Evolutionary conservation across 1,140 invertebrate species (phyloP).

Genomic region (Drosophila athabasca): DNA sequence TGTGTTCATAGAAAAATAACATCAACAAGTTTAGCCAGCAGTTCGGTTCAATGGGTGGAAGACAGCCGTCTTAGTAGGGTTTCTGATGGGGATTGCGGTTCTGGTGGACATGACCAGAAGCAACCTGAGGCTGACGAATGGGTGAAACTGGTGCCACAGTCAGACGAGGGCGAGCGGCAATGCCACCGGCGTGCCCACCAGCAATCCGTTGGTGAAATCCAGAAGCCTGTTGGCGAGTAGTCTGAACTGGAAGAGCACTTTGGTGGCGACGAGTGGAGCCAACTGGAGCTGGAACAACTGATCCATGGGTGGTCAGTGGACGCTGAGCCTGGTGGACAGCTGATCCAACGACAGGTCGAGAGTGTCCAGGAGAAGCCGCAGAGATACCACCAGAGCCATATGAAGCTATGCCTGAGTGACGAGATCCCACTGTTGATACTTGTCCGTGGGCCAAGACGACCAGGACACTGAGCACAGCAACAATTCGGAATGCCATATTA

Average conservation of each 20-base stretch:
- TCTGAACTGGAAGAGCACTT: slow-evolving; percentile 5
- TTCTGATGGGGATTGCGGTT: slow-evolving; percentile 14
- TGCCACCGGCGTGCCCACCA: not conserved
- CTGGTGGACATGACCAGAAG: slow-evolving; percentile 15
- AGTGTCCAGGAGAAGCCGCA: slow-evolving; percentile 2
- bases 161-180: too few species aligned
- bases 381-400: not conserved
- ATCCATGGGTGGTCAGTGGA: not conserved
- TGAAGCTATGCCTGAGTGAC: slow-evolving; percentile 12
- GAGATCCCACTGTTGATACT: slow-evolving; percentile 5
- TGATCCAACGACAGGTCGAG: not conserved
- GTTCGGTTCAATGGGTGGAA: too few species aligned
- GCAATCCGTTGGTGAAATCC: not conserved
- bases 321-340: slow-evolving; percentile 14
- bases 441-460: slow-evolving; percentile 33
- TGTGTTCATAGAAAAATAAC: too few species aligned
- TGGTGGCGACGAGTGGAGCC: not conserved
- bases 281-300: not conserved
- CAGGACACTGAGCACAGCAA: slow-evolving; percentile 22
- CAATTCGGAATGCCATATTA: slow-evolving; percentile 18
- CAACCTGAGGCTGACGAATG: not conserved
- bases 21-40: too few species aligned
- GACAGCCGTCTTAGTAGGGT: slow-evolving; percentile 3
- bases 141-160: too few species aligned
- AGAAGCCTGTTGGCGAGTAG: too few species aligned